These are phyloP conservation scores for Macrosiphum euphorbiae DNA, from an alignment of 2,888 invertebrate genomes.

Conservation along the genomic window DNA sequence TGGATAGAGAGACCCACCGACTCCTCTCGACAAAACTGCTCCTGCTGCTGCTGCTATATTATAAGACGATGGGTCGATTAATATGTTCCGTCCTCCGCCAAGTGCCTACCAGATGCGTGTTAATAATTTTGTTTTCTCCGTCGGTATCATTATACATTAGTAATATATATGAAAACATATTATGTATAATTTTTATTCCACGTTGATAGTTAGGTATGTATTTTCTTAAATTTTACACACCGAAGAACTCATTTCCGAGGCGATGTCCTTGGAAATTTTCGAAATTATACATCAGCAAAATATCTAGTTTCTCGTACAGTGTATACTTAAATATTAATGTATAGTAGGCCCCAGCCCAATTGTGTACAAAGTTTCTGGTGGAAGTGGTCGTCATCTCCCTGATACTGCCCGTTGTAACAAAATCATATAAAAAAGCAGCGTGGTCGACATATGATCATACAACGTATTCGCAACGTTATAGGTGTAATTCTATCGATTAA, in stretches of 20 bases:
- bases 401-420: neutral
- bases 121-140: neutral
- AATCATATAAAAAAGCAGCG: neutral
- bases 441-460: neutral
- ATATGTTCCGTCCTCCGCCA: conserved; percentile 9
- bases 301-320: neutral
- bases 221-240: neutral
- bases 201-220: neutral
- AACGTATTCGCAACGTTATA: neutral
- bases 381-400: neutral
- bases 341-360: neutral
- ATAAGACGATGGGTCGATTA: conserved; percentile 6
- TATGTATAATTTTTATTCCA: neutral
- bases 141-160: neutral
- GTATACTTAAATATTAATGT: neutral
- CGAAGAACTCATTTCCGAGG: neutral
- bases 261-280: neutral
- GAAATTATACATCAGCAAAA: neutral
- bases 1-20: neutral
- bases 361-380: neutral
- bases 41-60: neutral
- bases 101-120: neutral
- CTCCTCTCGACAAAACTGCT: neutral
- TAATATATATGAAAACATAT: neutral
- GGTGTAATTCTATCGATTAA: conserved; percentile 9